Evolutionary conservation across 2,113 vertebrate species (phyloP).

Genomic region (Panthera leo): DNA sequence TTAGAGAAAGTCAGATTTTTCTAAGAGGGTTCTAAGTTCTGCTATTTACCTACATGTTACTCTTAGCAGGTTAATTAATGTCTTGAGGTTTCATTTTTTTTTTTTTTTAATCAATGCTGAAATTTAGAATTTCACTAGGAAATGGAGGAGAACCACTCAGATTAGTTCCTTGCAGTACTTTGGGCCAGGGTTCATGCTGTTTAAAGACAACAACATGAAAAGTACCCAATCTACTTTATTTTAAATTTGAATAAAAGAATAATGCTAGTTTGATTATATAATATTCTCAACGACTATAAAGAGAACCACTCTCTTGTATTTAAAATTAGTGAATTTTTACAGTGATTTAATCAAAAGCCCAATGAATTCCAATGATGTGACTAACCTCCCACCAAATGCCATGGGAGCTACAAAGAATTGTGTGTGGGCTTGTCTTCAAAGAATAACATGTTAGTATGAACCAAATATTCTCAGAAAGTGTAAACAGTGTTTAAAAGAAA

Average conservation of each 20-base stretch:
- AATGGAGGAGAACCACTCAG: conserved; percentile 36
- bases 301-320: background rate
- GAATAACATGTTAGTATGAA: background rate
- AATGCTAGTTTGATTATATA: conserved; percentile 47
- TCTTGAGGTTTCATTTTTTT: conserved; percentile 21
- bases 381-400: background rate
- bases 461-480: background rate
- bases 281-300: background rate
- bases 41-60: conserved; percentile 7
- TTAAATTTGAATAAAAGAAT: conserved; percentile 66
- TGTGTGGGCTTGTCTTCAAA: background rate
- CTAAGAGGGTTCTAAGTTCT: background rate
- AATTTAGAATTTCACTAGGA: conserved; percentile 29
- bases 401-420: background rate
- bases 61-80: conserved; percentile 54
- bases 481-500: background rate
- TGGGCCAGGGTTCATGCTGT: conserved; percentile 41
- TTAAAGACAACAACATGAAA: conserved; percentile 64
- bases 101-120: background rate
- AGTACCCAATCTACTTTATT: conserved; percentile 52
- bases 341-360: conserved; percentile 61
- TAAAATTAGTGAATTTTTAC: conserved; percentile 57
- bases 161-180: conserved; percentile 44
- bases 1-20: conserved; percentile 19
- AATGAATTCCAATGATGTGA: background rate